A percentile compares a stretch with the other conserved stretches of the same genome.
phyloP scores from a whole-genome alignment of 1,140 invertebrate species.

The Sitophilus oryzae region DNA sequence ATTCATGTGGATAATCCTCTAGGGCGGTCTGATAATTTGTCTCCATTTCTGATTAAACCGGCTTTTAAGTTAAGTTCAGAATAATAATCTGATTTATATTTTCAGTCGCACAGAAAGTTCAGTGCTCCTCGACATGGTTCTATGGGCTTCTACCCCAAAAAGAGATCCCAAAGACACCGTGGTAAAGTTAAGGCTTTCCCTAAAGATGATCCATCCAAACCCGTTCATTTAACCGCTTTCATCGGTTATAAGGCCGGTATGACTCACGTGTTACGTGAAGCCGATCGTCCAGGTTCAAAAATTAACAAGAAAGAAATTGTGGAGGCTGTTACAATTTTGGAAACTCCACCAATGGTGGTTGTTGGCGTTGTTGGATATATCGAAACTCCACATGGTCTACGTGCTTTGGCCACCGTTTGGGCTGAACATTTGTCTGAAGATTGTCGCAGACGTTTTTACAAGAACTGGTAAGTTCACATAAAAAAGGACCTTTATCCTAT shows the following conservation, averaged over 20 bases:
- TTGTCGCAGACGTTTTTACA: conserved; percentile 97
- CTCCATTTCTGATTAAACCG: conserved; percentile 6
- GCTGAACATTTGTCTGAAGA: conserved; percentile 99
- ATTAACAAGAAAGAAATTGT: conserved; percentile 99
- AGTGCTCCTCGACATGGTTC: conserved; percentile 98
- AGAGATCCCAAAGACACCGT: conserved; percentile 89
- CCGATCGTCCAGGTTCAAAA: conserved; percentile 95
- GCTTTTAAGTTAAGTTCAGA: neutral
- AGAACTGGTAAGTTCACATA: conserved; percentile 95
- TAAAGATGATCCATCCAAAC: conserved; percentile 95
- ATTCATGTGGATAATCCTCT: conserved; percentile 47
- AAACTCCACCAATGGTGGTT: conserved; percentile 96
- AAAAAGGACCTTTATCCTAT: conserved; percentile 18
- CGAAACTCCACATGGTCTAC: conserved; percentile 93
- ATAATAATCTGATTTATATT: conserved; percentile 14
- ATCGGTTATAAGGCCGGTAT: conserved; percentile 99
- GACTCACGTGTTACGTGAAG: conserved; percentile 98
- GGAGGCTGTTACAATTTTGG: conserved; percentile 96
- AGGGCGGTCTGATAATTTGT: conserved; percentile 49
- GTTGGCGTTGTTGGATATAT: conserved; percentile 98
- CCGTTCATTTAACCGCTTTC: conserved; percentile 97
- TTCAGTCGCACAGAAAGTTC: conserved; percentile 98
- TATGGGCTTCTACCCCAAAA: conserved; percentile 99
- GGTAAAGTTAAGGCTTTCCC: conserved; percentile 99
- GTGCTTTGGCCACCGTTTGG: conserved; percentile 93